A percentile compares a stretch with the other conserved stretches of the same genome.
These are phyloP conservation scores for Eupithecia subfuscata DNA, from an alignment of 2,888 invertebrate genomes.

Conservation along the genomic window DNA sequence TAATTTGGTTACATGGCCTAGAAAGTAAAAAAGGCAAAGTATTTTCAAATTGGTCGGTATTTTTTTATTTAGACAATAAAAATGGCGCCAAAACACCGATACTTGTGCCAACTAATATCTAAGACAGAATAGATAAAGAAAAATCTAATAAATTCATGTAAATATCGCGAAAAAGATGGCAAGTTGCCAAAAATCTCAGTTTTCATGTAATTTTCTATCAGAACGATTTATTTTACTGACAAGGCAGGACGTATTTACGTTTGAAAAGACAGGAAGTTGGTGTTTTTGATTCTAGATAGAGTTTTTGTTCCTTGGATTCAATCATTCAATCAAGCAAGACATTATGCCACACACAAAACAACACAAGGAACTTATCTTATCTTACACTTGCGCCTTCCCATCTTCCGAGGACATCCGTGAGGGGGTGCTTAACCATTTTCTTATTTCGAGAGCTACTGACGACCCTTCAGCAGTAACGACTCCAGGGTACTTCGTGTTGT, in stretches of 20 bases:
- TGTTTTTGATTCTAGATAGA: no score
- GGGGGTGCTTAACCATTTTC: no score
- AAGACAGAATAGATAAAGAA: conserved; percentile 8
- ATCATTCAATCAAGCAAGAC: no score
- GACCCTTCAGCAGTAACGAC: no score
- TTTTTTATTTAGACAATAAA: neutral
- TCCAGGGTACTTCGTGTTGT: conserved; percentile 85
- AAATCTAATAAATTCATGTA: conserved; percentile 4
- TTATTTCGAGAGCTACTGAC: no score
- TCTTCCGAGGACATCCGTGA: no score
- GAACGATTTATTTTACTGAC: conserved; percentile 4
- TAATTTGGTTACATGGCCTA: neutral
- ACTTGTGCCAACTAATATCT: conserved; percentile 12
- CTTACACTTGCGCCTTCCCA: no score
- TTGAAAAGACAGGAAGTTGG: conserved; percentile 6
- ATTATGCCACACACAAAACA: no score
- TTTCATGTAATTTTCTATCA: neutral
- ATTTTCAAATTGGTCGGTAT: neutral
- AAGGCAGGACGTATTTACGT: conserved; percentile 4
- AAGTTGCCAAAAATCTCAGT: neutral
- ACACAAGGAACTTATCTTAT: no score
- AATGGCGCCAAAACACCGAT: conserved; percentile 15
- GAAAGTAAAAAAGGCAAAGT: neutral
- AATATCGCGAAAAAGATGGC: conserved; percentile 6
- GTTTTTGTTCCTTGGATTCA: no score